Base-by-base conservation (phyloP, 2,888 invertebrate genomes). In the Flexamia atlantica region DNA sequence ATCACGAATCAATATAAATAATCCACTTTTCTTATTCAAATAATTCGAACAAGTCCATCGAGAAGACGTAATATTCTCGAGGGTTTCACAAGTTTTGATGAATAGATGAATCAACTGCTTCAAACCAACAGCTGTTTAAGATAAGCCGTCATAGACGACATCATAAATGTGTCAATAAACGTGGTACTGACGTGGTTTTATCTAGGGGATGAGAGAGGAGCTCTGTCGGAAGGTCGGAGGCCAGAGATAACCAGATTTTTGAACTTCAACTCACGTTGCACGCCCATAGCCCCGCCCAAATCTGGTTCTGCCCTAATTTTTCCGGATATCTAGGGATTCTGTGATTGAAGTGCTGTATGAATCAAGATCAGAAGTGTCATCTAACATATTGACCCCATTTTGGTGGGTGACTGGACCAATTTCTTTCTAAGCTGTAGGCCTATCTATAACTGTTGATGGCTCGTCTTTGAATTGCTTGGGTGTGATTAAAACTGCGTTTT, bases 221-320 rank as follows among this genome's bases (percentile, higher is more conserved):
- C 17, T 64, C 30, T 64, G 64, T 64, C 3, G 7, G 10, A 30
- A 57, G 64, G 64, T 64, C 64, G 30, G 14, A 30, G 64, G 28
- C 7, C 64, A 30, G 64, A 28, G 28, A 64, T 64, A 28, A 64
- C 9, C 25, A 64, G 57, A 57, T 7, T 23, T 57, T 57, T 57
- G 57, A 57, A 57, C 57, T 57, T 17, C 14, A 17, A 14, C 64
- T 64, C 64, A 64, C 64, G 64, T 64, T 64, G 28, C 28, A 17
- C 4, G n/a, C 53, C 20, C 12, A 17, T 7, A 7, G 5, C 64
- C 64, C 30, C 64, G 1, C 64, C 64, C 57, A 57, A 3, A 57
- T 23, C 57, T 57, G 23, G 57, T 57, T 57, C 20, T 3, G 20
- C 57, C 57, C 4, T n/a, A 50, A 50, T 50, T 50, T 50, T 14